Percentiles rank a stretch among this genome's conserved stretches.
phyloP scores from a whole-genome alignment of 2,888 invertebrate species.

The Eurois occulta region DNA sequence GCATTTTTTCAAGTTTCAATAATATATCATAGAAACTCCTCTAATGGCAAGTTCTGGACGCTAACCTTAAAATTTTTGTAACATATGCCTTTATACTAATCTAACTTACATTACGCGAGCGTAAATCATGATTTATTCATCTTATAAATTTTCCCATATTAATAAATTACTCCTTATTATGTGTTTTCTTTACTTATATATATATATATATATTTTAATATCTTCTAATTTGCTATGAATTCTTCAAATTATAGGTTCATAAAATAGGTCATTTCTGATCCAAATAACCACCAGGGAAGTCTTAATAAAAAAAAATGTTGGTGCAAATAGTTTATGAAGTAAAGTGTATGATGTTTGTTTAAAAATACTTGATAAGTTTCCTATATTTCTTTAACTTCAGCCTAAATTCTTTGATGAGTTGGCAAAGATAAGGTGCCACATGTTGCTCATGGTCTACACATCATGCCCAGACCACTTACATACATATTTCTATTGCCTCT shows the following conservation, averaged over 20 bases:
- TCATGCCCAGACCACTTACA: background rate
- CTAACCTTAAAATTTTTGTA: constrained; percentile 54
- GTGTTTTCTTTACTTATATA: background rate
- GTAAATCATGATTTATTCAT: constrained; percentile 6
- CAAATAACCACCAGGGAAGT: background rate
- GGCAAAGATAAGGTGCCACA: constrained; percentile 30
- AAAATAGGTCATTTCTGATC: constrained; percentile 29
- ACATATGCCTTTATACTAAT: constrained; percentile 24
- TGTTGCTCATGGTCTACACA: background rate
- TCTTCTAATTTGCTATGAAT: background rate
- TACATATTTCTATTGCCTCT: background rate
- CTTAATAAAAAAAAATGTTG: background rate
- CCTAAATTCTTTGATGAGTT: constrained; percentile 39
- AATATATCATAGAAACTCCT: background rate
- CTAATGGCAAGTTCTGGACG: constrained; percentile 49
- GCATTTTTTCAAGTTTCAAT: background rate
- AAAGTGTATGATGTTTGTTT: background rate
- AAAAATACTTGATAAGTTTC: background rate
- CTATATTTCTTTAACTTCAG: background rate
- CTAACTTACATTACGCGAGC: constrained; percentile 2
- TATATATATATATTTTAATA: too few species aligned
- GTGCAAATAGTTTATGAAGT: background rate
- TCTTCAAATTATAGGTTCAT: background rate
- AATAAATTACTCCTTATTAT: background rate
- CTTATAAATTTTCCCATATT: background rate